phyloP scores from a whole-genome alignment of 2,888 invertebrate species.

The Mesorhabditis belari region DNA sequence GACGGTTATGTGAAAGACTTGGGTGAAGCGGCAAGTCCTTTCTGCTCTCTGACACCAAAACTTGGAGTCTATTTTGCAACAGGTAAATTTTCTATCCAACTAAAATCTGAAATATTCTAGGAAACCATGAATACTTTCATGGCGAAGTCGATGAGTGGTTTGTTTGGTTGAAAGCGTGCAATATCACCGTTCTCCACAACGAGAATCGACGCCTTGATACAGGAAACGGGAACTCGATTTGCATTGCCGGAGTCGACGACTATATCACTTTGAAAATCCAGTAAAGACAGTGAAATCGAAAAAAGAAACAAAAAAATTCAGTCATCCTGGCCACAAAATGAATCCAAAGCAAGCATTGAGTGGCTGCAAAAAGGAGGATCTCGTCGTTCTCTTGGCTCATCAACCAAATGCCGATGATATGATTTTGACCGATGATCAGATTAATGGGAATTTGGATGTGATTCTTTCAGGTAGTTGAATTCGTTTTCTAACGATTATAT shows the following conservation, averaged over 20 bases:
- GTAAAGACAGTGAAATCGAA: too few relatives aligned
- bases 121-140: slow-evolving; percentile 56
- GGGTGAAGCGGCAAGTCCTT: slow-evolving; percentile 48
- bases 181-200: slow-evolving; percentile 39
- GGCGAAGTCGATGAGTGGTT: slow-evolving; percentile 56
- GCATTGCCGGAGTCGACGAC: slow-evolving; percentile 57
- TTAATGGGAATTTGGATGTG: slow-evolving; percentile 49
- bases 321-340: slow-evolving; percentile 54
- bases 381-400: slow-evolving; percentile 55
- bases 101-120: slow-evolving; percentile 6
- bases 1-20: slow-evolving; percentile 52
- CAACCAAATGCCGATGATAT: slow-evolving; percentile 54
- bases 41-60: slow-evolving; percentile 48
- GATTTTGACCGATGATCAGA: slow-evolving; percentile 47
- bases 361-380: slow-evolving; percentile 42
- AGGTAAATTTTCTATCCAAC: slow-evolving; percentile 46
- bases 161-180: slow-evolving; percentile 41
- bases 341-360: slow-evolving; percentile 52
- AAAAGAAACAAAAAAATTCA: slow-evolving; percentile 18
- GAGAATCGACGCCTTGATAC: slow-evolving; percentile 11
- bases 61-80: slow-evolving; percentile 55
- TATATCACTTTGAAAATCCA: slow-evolving; percentile 47
- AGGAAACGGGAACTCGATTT: slow-evolving; percentile 36
- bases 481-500: too few relatives aligned
- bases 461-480: slow-evolving; percentile 55